Conservation (phyloP, 2,888 invertebrate species). For the Eupithecia subfuscata region DNA sequence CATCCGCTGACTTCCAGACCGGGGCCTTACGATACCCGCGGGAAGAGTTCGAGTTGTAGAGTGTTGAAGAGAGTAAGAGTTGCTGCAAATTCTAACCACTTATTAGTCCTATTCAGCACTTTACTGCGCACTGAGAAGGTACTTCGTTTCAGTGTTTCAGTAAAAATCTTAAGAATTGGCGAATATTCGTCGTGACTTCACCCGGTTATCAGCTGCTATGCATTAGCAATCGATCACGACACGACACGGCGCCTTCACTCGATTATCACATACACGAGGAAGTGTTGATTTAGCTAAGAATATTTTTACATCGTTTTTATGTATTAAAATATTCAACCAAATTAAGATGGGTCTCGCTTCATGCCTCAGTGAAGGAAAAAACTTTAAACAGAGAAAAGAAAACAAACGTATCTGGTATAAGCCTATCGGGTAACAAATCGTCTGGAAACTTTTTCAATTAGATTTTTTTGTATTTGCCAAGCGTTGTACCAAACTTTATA, state of each 20-base stretch:
- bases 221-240: slow-evolving; percentile 52
- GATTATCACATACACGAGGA: slow-evolving; percentile 52
- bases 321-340: background rate
- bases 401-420: slow-evolving; percentile 1
- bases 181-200: slow-evolving; percentile 47
- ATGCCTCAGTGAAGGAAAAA: background rate
- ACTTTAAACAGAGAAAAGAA: slow-evolving; percentile 5
- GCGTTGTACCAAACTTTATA: slow-evolving; percentile 5
- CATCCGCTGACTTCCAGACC: too few relatives aligned
- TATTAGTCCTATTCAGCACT: background rate
- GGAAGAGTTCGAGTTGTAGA: too few relatives aligned
- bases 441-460: slow-evolving; percentile 47
- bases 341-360: background rate
- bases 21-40: too few relatives aligned
- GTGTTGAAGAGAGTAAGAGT: too few relatives aligned
- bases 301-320: background rate
- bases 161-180: slow-evolving; percentile 26
- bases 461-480: background rate
- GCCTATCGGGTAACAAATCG: slow-evolving; percentile 27
- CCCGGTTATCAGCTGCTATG: slow-evolving; percentile 48
- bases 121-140: background rate
- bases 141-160: slow-evolving; percentile 2
- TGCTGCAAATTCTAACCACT: background rate
- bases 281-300: background rate
- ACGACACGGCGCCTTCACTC: slow-evolving; percentile 47